A percentile compares a stretch with the other conserved stretches of the same genome.
phyloP scores from a whole-genome alignment of 2,797 vertebrate species.

The Peromyscus nudipes region DNA sequence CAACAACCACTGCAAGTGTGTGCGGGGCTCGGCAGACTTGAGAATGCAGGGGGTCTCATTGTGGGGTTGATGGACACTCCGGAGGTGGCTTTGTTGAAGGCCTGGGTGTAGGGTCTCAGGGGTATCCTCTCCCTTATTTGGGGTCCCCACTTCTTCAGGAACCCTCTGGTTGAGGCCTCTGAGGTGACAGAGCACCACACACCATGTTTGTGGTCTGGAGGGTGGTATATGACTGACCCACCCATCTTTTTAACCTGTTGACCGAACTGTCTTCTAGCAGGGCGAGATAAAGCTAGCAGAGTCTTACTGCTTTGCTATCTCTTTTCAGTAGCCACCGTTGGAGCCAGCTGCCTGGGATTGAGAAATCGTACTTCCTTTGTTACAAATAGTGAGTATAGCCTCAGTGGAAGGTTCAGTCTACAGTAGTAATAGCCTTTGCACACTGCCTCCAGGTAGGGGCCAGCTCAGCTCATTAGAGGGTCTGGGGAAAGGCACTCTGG shows the following conservation, averaged over 20 bases:
- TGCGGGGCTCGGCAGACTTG: neutral
- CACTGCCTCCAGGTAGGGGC: neutral
- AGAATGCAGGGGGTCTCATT: neutral
- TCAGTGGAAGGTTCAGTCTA: neutral
- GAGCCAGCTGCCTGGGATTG: neutral
- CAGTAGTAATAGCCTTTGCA: neutral
- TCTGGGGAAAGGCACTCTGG: neutral
- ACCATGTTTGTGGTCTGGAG: neutral
- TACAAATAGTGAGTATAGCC: too few species aligned
- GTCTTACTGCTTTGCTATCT: neutral
- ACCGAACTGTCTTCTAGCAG: neutral
- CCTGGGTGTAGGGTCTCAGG: neutral
- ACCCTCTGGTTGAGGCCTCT: neutral
- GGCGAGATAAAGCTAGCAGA: neutral
- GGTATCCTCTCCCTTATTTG: neutral
- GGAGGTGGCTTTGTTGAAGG: neutral
- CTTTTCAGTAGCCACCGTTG: rapidly evolving
- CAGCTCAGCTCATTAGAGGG: neutral
- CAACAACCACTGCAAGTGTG: neutral
- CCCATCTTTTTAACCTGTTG: neutral
- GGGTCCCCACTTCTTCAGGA: neutral
- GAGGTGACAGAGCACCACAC: neutral
- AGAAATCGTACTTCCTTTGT: neutral
- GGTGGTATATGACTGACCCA: rapidly evolving
- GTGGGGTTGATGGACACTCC: neutral